Evolutionary conservation across 2,888 invertebrate species (phyloP).

Genomic region (Ophion obscuratus): DNA sequence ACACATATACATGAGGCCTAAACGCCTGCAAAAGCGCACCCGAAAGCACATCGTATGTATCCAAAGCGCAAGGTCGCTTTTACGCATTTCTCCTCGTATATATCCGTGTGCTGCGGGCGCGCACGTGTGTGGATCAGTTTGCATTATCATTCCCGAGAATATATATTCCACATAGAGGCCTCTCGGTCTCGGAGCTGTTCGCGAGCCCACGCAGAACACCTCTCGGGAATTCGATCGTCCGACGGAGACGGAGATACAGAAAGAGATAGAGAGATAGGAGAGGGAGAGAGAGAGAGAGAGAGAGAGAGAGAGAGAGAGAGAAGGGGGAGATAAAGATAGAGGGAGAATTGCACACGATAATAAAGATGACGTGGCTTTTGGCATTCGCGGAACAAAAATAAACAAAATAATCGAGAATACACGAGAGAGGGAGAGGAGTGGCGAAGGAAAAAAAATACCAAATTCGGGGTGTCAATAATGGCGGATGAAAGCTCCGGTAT

Average conservation of each 20-base stretch:
- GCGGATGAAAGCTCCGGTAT: constrained; percentile 7
- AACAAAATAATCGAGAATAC: neutral
- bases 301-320: neutral
- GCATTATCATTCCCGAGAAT: constrained; percentile 42
- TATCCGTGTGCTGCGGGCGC: neutral
- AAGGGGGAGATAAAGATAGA: neutral
- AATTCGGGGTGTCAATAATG: neutral
- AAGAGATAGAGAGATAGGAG: constrained; percentile 1
- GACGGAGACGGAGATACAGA: constrained; percentile 22
- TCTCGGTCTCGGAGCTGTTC: constrained; percentile 41
- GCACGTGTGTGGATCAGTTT: neutral
- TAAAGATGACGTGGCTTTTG: constrained; percentile 63
- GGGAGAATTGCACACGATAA: constrained; percentile 51
- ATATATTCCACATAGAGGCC: constrained; percentile 17
- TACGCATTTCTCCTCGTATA: constrained; percentile 72
- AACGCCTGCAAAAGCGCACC: constrained; percentile 48
- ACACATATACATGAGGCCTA: neutral
- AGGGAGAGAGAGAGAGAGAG: constrained; percentile 2
- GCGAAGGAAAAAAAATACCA: neutral
- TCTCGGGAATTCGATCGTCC: constrained; percentile 48
- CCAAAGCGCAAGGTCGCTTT: constrained; percentile 77
- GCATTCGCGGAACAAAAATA: constrained; percentile 48
- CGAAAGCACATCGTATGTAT: constrained; percentile 74
- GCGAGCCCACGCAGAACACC: constrained; percentile 56
- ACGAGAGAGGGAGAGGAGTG: too few relatives aligned